These are phyloP conservation scores for Drosophila equinoxialis DNA, from an alignment of 1,140 invertebrate genomes.

Conservation along the genomic window DNA sequence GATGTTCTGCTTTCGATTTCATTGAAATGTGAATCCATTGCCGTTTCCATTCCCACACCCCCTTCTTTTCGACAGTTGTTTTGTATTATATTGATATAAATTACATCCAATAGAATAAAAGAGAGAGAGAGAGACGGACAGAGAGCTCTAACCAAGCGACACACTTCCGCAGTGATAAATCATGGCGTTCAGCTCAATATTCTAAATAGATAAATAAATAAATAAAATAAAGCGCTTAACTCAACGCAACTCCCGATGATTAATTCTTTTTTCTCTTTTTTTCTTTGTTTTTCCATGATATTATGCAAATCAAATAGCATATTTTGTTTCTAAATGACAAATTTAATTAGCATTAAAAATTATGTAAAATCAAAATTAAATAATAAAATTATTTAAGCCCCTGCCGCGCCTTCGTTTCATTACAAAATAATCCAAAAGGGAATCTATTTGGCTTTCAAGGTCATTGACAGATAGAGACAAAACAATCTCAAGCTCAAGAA, in stretches of 20 bases:
- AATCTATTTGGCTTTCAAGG: conserved; percentile 48
- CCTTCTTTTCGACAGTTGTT: background rate
- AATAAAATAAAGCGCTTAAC: conserved; percentile 11
- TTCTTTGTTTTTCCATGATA: background rate
- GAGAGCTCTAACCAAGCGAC: background rate
- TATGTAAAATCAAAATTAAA: background rate
- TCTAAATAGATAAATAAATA: conserved; percentile 9
- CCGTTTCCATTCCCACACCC: background rate
- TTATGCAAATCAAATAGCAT: conserved; percentile 1
- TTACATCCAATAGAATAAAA: conserved; percentile 11
- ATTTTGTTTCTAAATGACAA: background rate
- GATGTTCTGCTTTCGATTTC: background rate
- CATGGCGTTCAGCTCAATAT: background rate
- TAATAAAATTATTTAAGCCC: background rate
- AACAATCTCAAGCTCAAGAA: conserved; percentile 21
- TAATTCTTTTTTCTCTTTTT: background rate
- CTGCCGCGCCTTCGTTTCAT: background rate
- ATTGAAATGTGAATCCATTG: background rate
- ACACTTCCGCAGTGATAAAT: conserved; percentile 10
- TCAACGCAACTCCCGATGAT: background rate
- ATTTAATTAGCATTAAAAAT: conserved; percentile 5
- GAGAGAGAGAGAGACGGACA: too few species aligned
- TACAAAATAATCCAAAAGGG: conserved; percentile 21
- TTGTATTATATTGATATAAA: conserved; percentile 9
- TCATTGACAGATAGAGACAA: conserved; percentile 44